These are phyloP conservation scores for Drosophila nigricruria DNA, from an alignment of 2,888 invertebrate species.

Conservation along the genomic window DNA sequence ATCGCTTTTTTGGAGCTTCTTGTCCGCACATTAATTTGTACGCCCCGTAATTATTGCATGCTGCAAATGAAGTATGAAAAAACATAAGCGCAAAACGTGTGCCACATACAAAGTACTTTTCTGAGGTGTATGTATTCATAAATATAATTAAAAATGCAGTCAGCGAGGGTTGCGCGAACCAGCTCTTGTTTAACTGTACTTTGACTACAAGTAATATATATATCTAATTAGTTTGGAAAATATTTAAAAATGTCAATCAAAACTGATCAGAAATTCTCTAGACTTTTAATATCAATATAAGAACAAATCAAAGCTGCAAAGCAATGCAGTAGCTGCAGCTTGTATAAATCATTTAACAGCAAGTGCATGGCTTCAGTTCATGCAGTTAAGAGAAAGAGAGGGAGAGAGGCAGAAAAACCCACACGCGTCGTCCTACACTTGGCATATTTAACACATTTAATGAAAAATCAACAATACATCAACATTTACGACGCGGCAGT, in stretches of 20 bases:
- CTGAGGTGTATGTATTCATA: constrained; percentile 9
- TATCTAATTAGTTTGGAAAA: constrained; percentile 19
- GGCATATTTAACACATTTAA: constrained; percentile 80
- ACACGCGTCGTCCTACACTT: constrained; percentile 74
- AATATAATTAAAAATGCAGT: constrained; percentile 63
- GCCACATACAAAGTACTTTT: constrained; percentile 63
- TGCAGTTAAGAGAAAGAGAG: constrained; percentile 12
- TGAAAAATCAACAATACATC: constrained; percentile 80
- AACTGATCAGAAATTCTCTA: not conserved
- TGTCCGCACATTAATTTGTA: constrained; percentile 62
- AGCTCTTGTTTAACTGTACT: not conserved
- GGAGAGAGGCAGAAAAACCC: constrained; percentile 55
- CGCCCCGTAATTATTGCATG: constrained; percentile 74
- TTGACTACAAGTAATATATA: constrained; percentile 18
- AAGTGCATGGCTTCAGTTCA: constrained; percentile 53
- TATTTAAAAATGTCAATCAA: not conserved
- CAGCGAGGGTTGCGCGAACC: constrained; percentile 20
- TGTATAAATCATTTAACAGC: constrained; percentile 33
- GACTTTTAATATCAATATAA: not conserved
- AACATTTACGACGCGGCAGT: constrained; percentile 67
- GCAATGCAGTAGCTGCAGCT: constrained; percentile 28
- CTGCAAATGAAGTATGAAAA: constrained; percentile 71
- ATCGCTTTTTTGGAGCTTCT: constrained; percentile 16
- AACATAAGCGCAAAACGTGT: constrained; percentile 72
- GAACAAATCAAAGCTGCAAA: not conserved